Base-by-base conservation (phyloP, 2,113 vertebrate genomes). In the Mobula birostris region DNA sequence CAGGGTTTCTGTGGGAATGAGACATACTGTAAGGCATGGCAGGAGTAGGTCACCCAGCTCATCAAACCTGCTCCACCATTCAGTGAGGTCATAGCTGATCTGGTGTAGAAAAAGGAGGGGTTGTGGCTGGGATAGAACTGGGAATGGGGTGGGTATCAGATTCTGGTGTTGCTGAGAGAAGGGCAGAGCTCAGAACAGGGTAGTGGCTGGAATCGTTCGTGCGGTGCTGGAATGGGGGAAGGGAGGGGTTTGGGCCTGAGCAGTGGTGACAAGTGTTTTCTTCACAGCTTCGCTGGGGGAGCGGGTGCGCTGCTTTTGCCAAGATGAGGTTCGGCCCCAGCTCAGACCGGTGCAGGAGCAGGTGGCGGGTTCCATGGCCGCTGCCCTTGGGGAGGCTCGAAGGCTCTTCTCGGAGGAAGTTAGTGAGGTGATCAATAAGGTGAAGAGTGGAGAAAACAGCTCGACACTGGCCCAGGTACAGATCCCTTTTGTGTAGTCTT, bases 341-440 rank as follows among this genome's bases (percentile, higher is more conserved):
- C 48, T 94, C 14, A 4, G 4, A 14, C 29, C 36, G 56, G 74
- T 29, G 8, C 11, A 29, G 27, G 40, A 90, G 14, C 6, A 5
- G 7, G 29, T 90, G 85, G 29, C 61, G 2, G 15, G 6, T 8
- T n/a, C 61, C 58, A 66, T 90, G 14, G 66, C 17, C 1, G 0
- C 29, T n/a, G 14, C 29, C 85, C 61, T 90, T 5, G 9, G 0
- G 14, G 85, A 90, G n/a, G 19, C 85, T 1, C 85, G 85, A 66
- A 66, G 61, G 19, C 85, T 90, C 61, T 66, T 90, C 85, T 66
- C 85, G 2, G 61, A 90, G 61, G 85, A 90, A 66, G 85, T 90
- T 0, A 66, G 15, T n/a, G 61, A 15, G 32, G 85, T 90, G 61
- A 90, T 90, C 29, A 66, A 15, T 7, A 2, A 15, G 85, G 85